Percentiles rank a stretch among this genome's conserved stretches.
These are phyloP conservation scores for Apomyelois bistriatella DNA, from an alignment of 2,888 invertebrate species.

Conservation along the genomic window DNA sequence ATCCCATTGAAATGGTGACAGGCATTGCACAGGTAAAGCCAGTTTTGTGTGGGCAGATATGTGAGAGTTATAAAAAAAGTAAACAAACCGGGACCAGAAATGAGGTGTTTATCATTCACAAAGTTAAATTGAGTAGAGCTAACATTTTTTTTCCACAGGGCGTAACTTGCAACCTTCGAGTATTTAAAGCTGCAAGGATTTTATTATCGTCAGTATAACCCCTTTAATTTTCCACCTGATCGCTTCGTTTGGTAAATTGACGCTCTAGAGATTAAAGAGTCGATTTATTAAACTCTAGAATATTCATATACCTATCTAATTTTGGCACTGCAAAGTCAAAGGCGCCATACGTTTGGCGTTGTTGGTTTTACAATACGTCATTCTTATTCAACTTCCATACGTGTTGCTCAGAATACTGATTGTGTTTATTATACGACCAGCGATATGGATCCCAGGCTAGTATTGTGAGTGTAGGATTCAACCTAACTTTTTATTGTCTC, in stretches of 20 bases:
- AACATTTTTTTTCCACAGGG: constrained; percentile 8
- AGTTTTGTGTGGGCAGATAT: constrained; percentile 46
- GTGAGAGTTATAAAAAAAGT: constrained; percentile 48
- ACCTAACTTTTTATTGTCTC: constrained; percentile 35
- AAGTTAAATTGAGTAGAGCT: constrained; percentile 21
- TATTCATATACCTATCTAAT: constrained; percentile 37
- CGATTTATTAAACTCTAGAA: constrained; percentile 25
- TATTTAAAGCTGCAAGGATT: constrained; percentile 15
- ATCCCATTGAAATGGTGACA: constrained; percentile 50
- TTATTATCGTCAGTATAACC: constrained; percentile 25
- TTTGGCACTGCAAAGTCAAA: constrained; percentile 40
- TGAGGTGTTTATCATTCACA: constrained; percentile 32
- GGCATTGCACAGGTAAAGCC: constrained; percentile 46
- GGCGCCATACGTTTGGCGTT: constrained; percentile 56
- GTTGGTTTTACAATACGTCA: constrained; percentile 58
- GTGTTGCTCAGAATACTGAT: constrained; percentile 62
- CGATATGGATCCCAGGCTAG: constrained; percentile 28
- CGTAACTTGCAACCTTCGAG: constrained; percentile 7
- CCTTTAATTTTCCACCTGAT: constrained; percentile 59
- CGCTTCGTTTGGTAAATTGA: constrained; percentile 45
- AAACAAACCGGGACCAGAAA: constrained; percentile 41
- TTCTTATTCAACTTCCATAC: constrained; percentile 55
- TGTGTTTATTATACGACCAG: constrained; percentile 35
- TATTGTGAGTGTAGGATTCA: constrained; percentile 24
- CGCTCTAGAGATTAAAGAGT: constrained; percentile 26